Evolutionary conservation across 2,113 vertebrate genomes (phyloP).

Genomic region (Rhinichthys klamathensis): DNA sequence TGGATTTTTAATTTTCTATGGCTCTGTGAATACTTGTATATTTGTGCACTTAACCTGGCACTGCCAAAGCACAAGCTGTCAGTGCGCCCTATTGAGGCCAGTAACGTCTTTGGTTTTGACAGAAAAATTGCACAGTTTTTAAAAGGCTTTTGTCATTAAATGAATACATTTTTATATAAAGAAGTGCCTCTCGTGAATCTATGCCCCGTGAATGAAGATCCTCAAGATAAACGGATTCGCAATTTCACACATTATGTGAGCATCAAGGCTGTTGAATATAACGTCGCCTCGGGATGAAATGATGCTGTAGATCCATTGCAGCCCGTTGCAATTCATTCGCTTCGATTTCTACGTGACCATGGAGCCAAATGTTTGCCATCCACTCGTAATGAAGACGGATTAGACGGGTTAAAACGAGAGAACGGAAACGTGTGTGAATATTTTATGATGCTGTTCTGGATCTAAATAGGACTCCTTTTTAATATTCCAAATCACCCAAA

Average conservation of each 20-base stretch:
- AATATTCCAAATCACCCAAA: neutral
- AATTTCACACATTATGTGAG: neutral
- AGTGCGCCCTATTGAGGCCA: conserved; percentile 50
- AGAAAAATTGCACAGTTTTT: conserved; percentile 90
- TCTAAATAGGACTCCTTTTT: neutral
- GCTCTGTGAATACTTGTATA: conserved; percentile 48
- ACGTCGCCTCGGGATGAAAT: conserved; percentile 11
- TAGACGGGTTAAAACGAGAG: neutral
- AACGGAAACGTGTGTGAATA: neutral
- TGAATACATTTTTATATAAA: conserved; percentile 78
- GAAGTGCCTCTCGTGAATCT: conserved; percentile 27
- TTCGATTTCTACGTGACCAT: neutral
- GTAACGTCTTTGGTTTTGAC: conserved; percentile 48
- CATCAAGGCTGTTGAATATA: neutral
- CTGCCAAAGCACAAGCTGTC: conserved; percentile 58
- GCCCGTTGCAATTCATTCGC: neutral
- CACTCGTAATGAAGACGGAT: neutral
- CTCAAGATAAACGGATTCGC: neutral
- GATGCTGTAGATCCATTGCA: neutral
- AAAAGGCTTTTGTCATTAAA: conserved; percentile 96
- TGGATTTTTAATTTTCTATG: conserved; percentile 37
- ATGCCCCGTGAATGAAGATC: neutral
- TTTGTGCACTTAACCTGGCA: conserved; percentile 51
- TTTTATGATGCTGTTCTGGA: neutral
- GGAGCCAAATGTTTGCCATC: neutral